Base-by-base conservation (phyloP, 2,888 invertebrate species). In the Athalia circularis region DNA sequence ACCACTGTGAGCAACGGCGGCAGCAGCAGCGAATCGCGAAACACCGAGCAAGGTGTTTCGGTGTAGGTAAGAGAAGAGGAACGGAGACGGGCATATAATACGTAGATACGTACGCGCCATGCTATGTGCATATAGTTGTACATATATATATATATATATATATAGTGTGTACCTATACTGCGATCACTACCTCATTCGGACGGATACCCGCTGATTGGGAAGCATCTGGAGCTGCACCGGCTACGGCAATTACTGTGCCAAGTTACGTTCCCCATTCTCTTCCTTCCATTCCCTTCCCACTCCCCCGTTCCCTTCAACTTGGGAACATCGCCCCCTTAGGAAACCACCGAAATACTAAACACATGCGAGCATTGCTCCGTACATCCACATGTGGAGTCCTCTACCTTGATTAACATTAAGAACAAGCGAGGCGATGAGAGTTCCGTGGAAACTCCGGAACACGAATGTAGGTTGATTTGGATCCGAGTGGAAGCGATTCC, bases 181-280 rank as follows among this genome's bases (percentile, higher is more conserved):
- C 70, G 74, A 77, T 57, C 62, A 80, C 79, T 78, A 80, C 81
- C 81, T 83, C 81, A 83, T 50, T 62, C 75, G 75, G 75, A 75
- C 75, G 86, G 85, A 85, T 86, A 85, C 84, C 84, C 86, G 83
- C 88, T 90, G 90, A 90, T 90, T 90, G 89, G 89, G 89, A 86
- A 89, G 89, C 89, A 89, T 90, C 90, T 90, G 90, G 89, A 89
- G 86, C 87, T 88, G 86, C 88, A 86, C 86, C 85, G 85, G 87
- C 85, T 84, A 62, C 86, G 87, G 88, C 88, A 90, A 90, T 90
- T 90, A 90, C 89, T 86, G 86, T 85, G 84, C 86, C 77, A 77
- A 76, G 72, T 72, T 74, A 77, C 78, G 75, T 78, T n/a, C 29
- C 64, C 13, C 43, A 64, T 9, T 13, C 45, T 11, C 6, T 45